Evolutionary conservation across 2,888 invertebrate species (phyloP).

Genomic region (Cantharis rufa): DNA sequence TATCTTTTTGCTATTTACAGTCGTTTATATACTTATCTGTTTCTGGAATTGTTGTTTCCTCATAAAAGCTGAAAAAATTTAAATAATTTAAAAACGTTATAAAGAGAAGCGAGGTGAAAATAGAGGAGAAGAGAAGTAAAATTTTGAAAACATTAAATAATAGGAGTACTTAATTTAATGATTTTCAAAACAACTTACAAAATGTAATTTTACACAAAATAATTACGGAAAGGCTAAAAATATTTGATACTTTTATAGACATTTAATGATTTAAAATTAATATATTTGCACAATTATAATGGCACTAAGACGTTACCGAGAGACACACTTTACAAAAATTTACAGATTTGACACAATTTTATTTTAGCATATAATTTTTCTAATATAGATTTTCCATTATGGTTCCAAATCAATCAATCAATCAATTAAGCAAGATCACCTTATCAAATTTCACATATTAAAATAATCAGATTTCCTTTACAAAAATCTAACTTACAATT

Average conservation of each 20-base stretch:
- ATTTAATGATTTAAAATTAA: slow-evolving; percentile 14
- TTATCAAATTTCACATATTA: not conserved
- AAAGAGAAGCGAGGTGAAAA: not conserved
- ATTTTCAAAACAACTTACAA: not conserved
- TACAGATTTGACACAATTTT: slow-evolving; percentile 27
- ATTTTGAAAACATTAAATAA: not conserved
- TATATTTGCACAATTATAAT: slow-evolving; percentile 19
- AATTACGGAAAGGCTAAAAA: not conserved
- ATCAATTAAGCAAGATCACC: not conserved
- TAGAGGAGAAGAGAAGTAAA: not conserved
- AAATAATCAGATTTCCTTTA: not conserved
- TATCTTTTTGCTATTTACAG: too few species aligned
- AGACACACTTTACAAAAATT: slow-evolving; percentile 19
- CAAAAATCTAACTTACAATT: not conserved
- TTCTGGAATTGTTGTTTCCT: too few species aligned
- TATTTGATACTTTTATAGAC: not conserved
- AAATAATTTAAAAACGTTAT: too few species aligned
- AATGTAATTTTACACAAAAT: not conserved
- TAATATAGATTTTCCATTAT: not conserved
- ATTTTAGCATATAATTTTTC: not conserved
- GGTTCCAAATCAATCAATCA: not conserved
- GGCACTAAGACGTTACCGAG: slow-evolving; percentile 21
- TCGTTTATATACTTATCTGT: too few species aligned
- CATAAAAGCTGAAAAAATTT: too few species aligned
- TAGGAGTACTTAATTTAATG: not conserved